Evolutionary conservation across 2,797 vertebrate genomes (phyloP).

Genomic region (Silurus lanzhouensis): DNA sequence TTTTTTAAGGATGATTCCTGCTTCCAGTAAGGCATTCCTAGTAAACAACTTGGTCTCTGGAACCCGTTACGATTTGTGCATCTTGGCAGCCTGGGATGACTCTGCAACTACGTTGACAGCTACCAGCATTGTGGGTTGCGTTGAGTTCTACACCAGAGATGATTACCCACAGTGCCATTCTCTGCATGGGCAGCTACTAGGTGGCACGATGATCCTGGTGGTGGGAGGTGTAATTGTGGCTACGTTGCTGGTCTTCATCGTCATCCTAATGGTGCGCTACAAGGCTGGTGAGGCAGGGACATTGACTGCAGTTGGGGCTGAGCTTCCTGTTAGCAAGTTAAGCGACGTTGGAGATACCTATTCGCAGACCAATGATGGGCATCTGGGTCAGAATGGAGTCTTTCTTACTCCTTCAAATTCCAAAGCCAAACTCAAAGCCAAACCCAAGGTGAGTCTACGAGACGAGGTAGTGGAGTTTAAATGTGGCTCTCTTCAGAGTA

Average conservation of each 20-base stretch:
- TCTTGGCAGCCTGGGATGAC: slow-evolving; percentile 94
- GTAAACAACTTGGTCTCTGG: slow-evolving; percentile 91
- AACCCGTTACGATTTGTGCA: slow-evolving; percentile 88
- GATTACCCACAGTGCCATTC: slow-evolving; percentile 88
- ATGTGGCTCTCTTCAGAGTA: slow-evolving; percentile 81
- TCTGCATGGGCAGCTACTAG: slow-evolving; percentile 86
- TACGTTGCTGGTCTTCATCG: slow-evolving; percentile 88
- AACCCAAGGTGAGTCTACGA: slow-evolving; percentile 78
- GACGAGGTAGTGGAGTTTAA: slow-evolving; percentile 84
- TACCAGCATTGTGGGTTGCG: slow-evolving; percentile 90
- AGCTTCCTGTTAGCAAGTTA: slow-evolving; percentile 72
- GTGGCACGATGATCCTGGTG: slow-evolving; percentile 93
- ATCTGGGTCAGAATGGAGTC: slow-evolving; percentile 72
- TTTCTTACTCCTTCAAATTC: slow-evolving; percentile 53
- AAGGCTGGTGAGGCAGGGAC: slow-evolving; percentile 71
- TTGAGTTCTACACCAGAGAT: slow-evolving; percentile 88
- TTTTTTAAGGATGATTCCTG: slow-evolving; percentile 87
- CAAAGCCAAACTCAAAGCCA: slow-evolving; percentile 60
- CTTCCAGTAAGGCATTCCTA: slow-evolving; percentile 89
- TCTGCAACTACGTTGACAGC: slow-evolving; percentile 88
- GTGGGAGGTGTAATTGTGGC: slow-evolving; percentile 91
- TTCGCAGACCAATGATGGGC: slow-evolving; percentile 85
- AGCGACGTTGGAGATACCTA: slow-evolving; percentile 79
- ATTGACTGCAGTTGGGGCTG: not conserved
- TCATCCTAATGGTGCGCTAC: slow-evolving; percentile 92